Evolutionary conservation across 2,888 invertebrate genomes (phyloP), one percentile per base, ranked within the genome.

Genomic region (Dinocampus coccinellae): DNA sequence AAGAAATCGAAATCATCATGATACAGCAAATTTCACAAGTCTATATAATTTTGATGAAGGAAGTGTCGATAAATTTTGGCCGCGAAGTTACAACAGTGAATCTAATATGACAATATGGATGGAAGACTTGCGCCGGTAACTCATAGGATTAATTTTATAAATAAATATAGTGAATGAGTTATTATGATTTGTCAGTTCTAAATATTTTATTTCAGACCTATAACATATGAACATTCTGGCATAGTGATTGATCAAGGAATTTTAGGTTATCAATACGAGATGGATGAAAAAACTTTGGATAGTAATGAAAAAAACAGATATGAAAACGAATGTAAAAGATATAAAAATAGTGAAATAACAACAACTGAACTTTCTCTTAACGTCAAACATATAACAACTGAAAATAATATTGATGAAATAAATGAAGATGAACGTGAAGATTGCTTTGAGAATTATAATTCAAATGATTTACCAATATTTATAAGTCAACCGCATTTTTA

Each of bases 401-500:
- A 1, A 67, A 75, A 58, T 11, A 57, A 20, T n/a, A n/a, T n/a
- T n/a, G n/a, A n/a, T n/a, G n/a, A n/a, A n/a, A n/a, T n/a, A n/a
- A n/a, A n/a, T n/a, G n/a, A n/a, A n/a, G n/a, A n/a, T n/a, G n/a
- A n/a, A n/a, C n/a, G n/a, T n/a, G n/a, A n/a, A n/a, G n/a, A n/a
- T n/a, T n/a, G n/a, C n/a, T n/a, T n/a, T 53, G 52, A 77, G 0
- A 10, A 67, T 0, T 29, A 64, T 0, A 73, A 75, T 78, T 91
- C 94, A 66, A 93, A 90, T 81, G 95, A 94, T 6, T 93, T 95
- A 0, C 97, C 97, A 0, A 92, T 93, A 0, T 95, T 94, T 84
- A 91, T 95, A 76, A 94, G 96, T 0, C 91, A 94, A 78, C 97
- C 97, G 0, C 96, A 97, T 88, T 97, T 95, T 87, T 90, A 92